Evolutionary conservation across 2,888 invertebrate species (phyloP).

Genomic region (Callosobruchus maculatus): DNA sequence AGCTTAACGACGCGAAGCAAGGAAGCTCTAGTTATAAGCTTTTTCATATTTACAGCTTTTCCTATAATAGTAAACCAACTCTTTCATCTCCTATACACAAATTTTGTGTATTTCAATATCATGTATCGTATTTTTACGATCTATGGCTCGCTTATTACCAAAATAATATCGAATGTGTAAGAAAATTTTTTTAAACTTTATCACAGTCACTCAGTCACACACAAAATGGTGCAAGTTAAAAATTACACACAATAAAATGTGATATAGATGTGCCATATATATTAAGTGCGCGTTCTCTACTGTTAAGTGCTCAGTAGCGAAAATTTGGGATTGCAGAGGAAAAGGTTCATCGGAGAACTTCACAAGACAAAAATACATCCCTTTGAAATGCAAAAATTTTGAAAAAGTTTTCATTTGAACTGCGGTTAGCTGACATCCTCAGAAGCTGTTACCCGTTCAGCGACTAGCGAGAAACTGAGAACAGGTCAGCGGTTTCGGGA

Average conservation of each 20-base stretch:
- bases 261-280: slow-evolving; percentile 47
- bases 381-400: too few relatives aligned
- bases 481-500: too few relatives aligned
- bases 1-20: neutral
- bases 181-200: slow-evolving; percentile 5
- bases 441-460: too few relatives aligned
- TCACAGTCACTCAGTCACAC: slow-evolving; percentile 44
- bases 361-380: neutral
- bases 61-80: neutral
- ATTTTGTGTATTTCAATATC: neutral
- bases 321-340: slow-evolving; percentile 15
- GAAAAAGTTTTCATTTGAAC: too few relatives aligned
- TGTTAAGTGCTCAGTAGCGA: slow-evolving; percentile 47
- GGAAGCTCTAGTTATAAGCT: neutral
- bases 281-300: slow-evolving; percentile 52
- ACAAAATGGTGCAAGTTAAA: slow-evolving; percentile 49
- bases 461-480: too few relatives aligned
- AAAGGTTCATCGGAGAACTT: slow-evolving; percentile 4
- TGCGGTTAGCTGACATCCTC: too few relatives aligned
- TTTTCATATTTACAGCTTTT: neutral
- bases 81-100: neutral
- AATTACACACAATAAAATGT: slow-evolving; percentile 45
- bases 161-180: slow-evolving; percentile 4
- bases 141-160: neutral
- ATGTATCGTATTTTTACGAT: neutral